Conservation (phyloP, 2,113 vertebrate species). For the Planiliza haematocheilus region DNA sequence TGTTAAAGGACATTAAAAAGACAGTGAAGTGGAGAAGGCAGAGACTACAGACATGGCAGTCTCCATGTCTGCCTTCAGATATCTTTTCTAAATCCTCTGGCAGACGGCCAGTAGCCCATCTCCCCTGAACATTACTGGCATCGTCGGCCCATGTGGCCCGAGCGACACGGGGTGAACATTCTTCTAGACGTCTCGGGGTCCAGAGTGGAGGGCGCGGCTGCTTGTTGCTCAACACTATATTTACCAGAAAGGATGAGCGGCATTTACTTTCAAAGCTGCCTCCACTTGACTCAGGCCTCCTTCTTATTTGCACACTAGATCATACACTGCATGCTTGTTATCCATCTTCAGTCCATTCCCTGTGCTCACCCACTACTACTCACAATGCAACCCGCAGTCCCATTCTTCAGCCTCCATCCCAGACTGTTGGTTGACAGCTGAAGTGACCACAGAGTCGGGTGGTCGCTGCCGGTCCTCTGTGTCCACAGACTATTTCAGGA, state of each 20-base stretch:
- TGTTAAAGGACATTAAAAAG: slow-evolving; percentile 25
- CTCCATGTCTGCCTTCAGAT: slow-evolving; percentile 60
- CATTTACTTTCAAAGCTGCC: slow-evolving; percentile 55
- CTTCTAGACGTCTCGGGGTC: slow-evolving; percentile 63
- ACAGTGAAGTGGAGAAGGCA: slow-evolving; percentile 14
- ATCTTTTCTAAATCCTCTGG: slow-evolving; percentile 66
- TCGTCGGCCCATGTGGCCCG: slow-evolving; percentile 46
- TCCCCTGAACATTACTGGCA: slow-evolving; percentile 65
- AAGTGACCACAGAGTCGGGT: slow-evolving; percentile 53
- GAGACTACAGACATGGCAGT: slow-evolving; percentile 39
- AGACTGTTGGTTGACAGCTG: slow-evolving; percentile 68
- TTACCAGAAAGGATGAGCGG: slow-evolving; percentile 67
- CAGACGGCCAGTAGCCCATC: slow-evolving; percentile 52
- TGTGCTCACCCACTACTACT: neutral
- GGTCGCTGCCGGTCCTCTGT: slow-evolving; percentile 60
- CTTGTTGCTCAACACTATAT: slow-evolving; percentile 73
- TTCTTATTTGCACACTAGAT: slow-evolving; percentile 39
- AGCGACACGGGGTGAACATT: slow-evolving; percentile 71
- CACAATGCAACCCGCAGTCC: slow-evolving; percentile 21
- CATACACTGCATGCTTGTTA: slow-evolving; percentile 47
- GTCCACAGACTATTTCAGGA: slow-evolving; percentile 76
- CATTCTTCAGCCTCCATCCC: slow-evolving; percentile 35
- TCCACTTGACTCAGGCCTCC: slow-evolving; percentile 17
- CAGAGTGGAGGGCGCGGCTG: slow-evolving; percentile 55
- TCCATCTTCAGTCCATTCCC: slow-evolving; percentile 55